Evolutionary conservation across 2,113 vertebrate genomes (phyloP).

Genomic region (Castor canadensis): DNA sequence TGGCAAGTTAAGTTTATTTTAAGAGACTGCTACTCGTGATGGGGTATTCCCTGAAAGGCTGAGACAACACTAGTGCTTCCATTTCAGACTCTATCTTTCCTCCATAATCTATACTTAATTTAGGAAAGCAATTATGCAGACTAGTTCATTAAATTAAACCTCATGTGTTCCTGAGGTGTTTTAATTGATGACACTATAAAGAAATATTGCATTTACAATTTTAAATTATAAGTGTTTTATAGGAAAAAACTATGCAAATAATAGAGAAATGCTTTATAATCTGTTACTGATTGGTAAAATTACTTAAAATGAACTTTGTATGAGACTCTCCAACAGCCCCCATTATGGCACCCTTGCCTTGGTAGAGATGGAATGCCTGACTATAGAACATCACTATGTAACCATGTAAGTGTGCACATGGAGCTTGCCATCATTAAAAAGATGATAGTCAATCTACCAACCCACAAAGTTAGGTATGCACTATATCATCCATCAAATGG

Average conservation of each 20-base stretch:
- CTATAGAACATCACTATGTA: neutral
- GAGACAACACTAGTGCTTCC: neutral
- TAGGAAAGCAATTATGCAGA: neutral
- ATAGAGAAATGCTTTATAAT: neutral
- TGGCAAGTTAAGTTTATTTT: constrained; percentile 13
- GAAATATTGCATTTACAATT: neutral
- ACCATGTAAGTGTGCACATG: neutral
- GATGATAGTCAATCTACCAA: neutral
- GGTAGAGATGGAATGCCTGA: neutral
- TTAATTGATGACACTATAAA: neutral
- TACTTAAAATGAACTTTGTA: constrained; percentile 7
- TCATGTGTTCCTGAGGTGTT: neutral
- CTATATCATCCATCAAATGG: neutral
- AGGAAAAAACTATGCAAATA: neutral
- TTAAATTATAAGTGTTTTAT: neutral
- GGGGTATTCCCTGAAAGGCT: neutral
- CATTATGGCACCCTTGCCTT: neutral
- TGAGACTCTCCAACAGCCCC: neutral
- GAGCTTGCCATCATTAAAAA: neutral
- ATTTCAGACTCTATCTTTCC: neutral
- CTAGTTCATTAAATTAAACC: neutral
- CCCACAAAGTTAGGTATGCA: neutral
- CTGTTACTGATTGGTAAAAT: neutral
- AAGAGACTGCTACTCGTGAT: neutral
- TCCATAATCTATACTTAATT: neutral